Evolutionary conservation across 1,140 invertebrate species (phyloP), one percentile per base, ranked within the genome.

Genomic region (Pteromalus puparum): DNA sequence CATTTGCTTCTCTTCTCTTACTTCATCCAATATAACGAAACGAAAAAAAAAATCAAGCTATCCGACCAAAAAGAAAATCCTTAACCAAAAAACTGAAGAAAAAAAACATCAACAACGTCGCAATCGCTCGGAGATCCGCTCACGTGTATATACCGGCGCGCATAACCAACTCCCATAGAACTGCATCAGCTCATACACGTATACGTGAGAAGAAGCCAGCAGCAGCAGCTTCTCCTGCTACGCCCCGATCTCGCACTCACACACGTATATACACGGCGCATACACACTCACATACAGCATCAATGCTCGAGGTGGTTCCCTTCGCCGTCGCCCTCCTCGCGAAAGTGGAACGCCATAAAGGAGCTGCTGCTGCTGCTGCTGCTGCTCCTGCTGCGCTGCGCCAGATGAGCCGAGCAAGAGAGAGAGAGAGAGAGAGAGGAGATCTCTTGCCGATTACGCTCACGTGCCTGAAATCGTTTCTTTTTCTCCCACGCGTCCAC

Each of bases 331-430:
- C 89, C 86, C 90, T 91, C 90, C 90, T 92, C 68, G 89, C 91
- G 92, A 93, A 93, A 93, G 92, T 93, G 90, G 92, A 92, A 93
- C 92, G 91, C 90, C 91, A 90, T 91, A 91, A 92, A 92, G 90
- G 88, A 92, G 91, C 90, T 91, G 88, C 90, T 88, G 86, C 88
- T 85, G 87, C 74, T 48, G 82, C 70, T 61, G 72, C 90, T 88
- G 86, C 88, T 85, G 87, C 74, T 48, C 76, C 70, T 61, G 72
- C 70, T 68, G 68, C 67, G n/a, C 75, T 70, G 21, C 72, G 65
- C 61, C 76, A 79, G 76, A 84, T 79, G 77, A 80, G 86, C 86
- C 68, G 83, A 61, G 79, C 2, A 30, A 82, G 73, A 34, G 84
- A 81, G 73, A 81, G 87, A 86, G 76, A 53, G 86, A 86, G 82